These are phyloP conservation scores for Nibea albiflora DNA, from an alignment of 2,113 vertebrate genomes.

Conservation along the genomic window DNA sequence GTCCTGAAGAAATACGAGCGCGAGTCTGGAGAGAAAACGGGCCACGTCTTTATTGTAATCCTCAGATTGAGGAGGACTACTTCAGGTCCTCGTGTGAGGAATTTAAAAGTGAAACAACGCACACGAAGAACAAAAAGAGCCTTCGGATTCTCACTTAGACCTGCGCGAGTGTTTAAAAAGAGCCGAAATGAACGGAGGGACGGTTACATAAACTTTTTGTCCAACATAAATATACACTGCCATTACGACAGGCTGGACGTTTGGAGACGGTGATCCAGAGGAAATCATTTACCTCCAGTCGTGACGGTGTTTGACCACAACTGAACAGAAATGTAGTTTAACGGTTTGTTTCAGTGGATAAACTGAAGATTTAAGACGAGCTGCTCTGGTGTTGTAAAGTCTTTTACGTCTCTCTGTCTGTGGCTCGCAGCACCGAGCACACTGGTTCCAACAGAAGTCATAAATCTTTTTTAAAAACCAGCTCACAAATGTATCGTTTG, in stretches of 20 bases:
- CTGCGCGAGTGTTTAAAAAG: conserved; percentile 27
- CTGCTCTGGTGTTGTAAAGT: no score
- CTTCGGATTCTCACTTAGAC: neutral
- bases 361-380: no score
- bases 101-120: conserved; percentile 3
- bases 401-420: no score
- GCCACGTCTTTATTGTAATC: neutral
- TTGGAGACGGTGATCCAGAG: neutral
- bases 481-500: no score
- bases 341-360: no score
- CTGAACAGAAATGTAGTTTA: no score
- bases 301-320: neutral
- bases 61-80: conserved; percentile 14
- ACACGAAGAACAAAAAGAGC: conserved; percentile 24
- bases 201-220: conserved; percentile 31
- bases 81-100: conserved; percentile 32
- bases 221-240: conserved; percentile 35
- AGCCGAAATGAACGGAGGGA: conserved; percentile 2
- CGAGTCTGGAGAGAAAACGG: neutral
- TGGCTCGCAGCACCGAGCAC: no score
- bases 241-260: neutral
- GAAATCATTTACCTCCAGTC: neutral
- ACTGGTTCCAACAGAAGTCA: no score
- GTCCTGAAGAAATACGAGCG: neutral
- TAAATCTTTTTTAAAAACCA: no score